These are phyloP conservation scores for Ellobius talpinus DNA, from an alignment of 2,113 vertebrate genomes.

Conservation along the genomic window DNA sequence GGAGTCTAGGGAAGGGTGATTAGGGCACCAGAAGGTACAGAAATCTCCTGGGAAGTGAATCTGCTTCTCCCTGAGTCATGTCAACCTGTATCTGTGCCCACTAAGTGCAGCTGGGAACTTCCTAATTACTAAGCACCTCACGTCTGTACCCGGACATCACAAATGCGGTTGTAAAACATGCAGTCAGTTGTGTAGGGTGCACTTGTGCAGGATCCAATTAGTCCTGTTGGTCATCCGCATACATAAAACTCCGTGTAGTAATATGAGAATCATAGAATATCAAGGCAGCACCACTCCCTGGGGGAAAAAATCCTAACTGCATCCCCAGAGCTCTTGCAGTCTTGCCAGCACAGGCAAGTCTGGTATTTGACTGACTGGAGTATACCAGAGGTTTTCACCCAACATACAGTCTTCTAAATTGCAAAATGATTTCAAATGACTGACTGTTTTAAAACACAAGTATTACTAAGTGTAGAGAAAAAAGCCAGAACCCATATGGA, in stretches of 20 bases:
- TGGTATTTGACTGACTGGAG: neutral
- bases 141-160: neutral
- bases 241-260: neutral
- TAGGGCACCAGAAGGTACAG: neutral
- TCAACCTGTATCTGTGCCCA: neutral
- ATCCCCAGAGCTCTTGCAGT: neutral
- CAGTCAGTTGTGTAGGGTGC: neutral
- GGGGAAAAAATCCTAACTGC: accelerated
- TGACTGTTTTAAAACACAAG: neutral
- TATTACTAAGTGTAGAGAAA: neutral
- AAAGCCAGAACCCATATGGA: neutral
- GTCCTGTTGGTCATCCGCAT: no score
- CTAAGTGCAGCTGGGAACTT: neutral
- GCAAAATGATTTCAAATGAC: neutral
- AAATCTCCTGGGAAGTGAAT: neutral
- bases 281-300: neutral
- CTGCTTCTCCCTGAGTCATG: neutral
- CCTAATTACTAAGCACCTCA: neutral
- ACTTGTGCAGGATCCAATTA: neutral
- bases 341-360: neutral
- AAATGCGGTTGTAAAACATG: neutral
- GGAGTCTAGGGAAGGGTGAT: neutral
- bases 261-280: neutral
- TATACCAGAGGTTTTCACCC: neutral
- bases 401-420: neutral